Evolutionary conservation across 2,113 vertebrate genomes (phyloP).

Genomic region (Hippocampus zosterae): DNA sequence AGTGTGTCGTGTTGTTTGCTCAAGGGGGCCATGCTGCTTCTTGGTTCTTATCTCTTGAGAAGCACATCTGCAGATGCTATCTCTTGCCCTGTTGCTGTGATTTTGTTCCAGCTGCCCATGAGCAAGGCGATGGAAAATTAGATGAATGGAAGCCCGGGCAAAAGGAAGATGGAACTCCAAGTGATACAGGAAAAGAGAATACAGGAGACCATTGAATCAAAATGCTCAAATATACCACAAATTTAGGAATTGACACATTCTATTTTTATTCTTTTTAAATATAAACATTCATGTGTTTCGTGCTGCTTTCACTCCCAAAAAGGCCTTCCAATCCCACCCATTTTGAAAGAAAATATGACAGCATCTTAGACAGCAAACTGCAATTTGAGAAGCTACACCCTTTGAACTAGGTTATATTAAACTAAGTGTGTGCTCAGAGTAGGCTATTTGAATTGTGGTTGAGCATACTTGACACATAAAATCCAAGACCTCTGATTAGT

Average conservation of each 20-base stretch:
- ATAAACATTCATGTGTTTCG: neutral
- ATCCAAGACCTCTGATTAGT: neutral
- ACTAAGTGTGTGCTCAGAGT: neutral
- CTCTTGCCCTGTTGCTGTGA: constrained; percentile 41
- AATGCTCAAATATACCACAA: neutral
- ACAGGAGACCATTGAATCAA: neutral
- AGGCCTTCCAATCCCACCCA: neutral
- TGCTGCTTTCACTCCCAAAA: neutral
- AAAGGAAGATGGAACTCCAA: constrained; percentile 26
- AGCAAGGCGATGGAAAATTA: constrained; percentile 40
- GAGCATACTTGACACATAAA: neutral
- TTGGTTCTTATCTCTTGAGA: constrained; percentile 47
- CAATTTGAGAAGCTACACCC: neutral
- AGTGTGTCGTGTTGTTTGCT: constrained; percentile 42
- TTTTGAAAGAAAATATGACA: neutral
- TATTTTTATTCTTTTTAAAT: neutral
- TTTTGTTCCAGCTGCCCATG: constrained; percentile 39
- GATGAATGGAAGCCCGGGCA: constrained; percentile 37
- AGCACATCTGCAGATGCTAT: constrained; percentile 65
- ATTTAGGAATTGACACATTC: neutral
- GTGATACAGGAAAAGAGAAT: constrained; percentile 22
- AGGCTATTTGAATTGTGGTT: neutral
- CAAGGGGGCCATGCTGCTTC: constrained; percentile 41
- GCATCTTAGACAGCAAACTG: neutral
- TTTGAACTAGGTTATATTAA: neutral